A percentile compares a stretch with the other conserved stretches of the same genome.
Evolutionary conservation across 1,140 invertebrate genomes (phyloP).

Genomic region (Lepidurus apus): DNA sequence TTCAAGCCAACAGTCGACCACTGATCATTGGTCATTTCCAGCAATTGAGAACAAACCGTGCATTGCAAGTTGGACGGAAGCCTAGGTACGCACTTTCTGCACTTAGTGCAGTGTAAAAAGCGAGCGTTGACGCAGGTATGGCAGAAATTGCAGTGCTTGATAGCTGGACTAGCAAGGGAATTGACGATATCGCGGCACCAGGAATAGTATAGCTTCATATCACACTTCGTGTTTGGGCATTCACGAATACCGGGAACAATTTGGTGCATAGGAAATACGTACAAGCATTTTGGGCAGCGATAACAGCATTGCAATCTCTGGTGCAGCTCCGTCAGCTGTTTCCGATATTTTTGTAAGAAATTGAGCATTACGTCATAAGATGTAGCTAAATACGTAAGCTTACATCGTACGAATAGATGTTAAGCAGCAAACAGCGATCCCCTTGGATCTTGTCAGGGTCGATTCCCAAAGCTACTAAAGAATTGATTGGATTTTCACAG

Average conservation of each 20-base stretch:
- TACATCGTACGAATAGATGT: not conserved
- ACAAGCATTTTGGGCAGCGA: not conserved
- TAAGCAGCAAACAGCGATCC: not conserved
- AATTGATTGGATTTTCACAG: conserved; percentile 6
- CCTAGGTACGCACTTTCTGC: not conserved
- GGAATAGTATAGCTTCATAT: not conserved
- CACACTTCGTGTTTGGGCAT: not conserved
- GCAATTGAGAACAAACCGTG: not conserved
- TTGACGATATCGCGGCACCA: not conserved
- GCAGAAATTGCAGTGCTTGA: conserved; percentile 11
- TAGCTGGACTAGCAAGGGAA: not conserved
- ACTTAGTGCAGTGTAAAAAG: not conserved
- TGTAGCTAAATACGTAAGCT: not conserved
- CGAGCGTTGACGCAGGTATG: not conserved
- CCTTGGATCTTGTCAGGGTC: not conserved
- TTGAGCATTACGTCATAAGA: not conserved
- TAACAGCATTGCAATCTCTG: not conserved
- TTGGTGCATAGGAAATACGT: not conserved
- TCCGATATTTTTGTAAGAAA: not conserved
- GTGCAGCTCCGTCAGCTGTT: not conserved
- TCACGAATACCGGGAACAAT: not conserved
- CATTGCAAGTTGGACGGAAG: not conserved
- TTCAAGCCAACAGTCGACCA: not conserved
- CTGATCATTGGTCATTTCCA: not conserved
- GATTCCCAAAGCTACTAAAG: not conserved